A percentile compares a stretch with the other conserved stretches of the same genome.
phyloP scores from a whole-genome alignment of 2,888 invertebrate species.

The Lasioglossum vierecki region DNA sequence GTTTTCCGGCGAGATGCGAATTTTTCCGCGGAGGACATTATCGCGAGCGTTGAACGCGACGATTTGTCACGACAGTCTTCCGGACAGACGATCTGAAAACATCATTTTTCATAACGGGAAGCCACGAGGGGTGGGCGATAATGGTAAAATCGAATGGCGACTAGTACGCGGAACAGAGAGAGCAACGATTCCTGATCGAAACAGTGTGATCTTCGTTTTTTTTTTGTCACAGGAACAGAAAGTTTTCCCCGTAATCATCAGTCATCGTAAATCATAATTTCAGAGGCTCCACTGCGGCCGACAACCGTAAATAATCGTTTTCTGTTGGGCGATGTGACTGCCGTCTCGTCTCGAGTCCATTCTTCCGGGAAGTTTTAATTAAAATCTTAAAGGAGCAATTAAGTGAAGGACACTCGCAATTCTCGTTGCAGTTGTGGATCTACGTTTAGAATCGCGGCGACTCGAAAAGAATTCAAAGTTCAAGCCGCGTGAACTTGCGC shows the following conservation, averaged over 20 bases:
- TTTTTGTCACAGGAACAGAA: neutral
- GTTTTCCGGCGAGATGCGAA: conserved; percentile 1
- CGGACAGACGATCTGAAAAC: conserved; percentile 53
- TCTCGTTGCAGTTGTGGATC: neutral
- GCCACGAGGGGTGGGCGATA: conserved; percentile 27
- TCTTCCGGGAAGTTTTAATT: conserved; percentile 19
- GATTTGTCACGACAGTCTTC: conserved; percentile 69
- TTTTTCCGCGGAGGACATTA: conserved; percentile 44
- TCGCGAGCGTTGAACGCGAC: conserved; percentile 54
- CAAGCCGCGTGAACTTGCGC: neutral
- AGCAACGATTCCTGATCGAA: neutral
- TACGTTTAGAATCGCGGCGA: neutral
- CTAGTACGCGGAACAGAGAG: neutral
- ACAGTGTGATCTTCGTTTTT: neutral
- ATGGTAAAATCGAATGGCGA: conserved; percentile 60
- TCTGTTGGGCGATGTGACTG: neutral
- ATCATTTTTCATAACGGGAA: conserved; percentile 51
- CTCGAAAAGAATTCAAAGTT: conserved; percentile 20
- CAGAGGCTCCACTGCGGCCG: neutral
- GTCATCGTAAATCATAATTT: neutral
- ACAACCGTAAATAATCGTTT: neutral
- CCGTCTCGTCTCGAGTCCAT: neutral
- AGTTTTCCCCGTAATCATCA: neutral
- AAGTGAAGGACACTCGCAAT: neutral
- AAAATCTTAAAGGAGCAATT: neutral